These are phyloP conservation scores for Pseudochaenichthys georgianus DNA, from an alignment of 2,797 vertebrate species.

Conservation along the genomic window DNA sequence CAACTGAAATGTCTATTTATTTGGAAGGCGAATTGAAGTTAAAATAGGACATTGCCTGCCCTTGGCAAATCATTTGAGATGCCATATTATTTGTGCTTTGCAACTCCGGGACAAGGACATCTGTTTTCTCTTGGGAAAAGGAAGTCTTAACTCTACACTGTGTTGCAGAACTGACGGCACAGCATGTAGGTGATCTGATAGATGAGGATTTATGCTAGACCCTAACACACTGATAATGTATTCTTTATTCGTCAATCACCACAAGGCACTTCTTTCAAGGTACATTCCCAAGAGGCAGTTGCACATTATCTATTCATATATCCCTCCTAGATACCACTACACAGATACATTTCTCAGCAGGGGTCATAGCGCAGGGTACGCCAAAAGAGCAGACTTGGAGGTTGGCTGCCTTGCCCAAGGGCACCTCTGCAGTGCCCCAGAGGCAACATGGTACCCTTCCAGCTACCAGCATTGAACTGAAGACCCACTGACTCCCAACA, in stretches of 20 bases:
- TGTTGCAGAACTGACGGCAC: constrained; percentile 32
- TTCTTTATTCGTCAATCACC: background rate
- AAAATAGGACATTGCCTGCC: constrained; percentile 50
- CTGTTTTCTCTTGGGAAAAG: constrained; percentile 61
- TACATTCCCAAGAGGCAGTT: no score
- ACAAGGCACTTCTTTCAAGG: no score
- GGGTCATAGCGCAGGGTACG: no score
- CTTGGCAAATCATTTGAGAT: constrained; percentile 47
- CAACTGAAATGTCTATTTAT: constrained; percentile 23
- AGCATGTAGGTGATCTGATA: constrained; percentile 29
- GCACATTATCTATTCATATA: no score
- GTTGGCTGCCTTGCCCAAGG: no score
- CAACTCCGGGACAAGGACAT: constrained; percentile 64
- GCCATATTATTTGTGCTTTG: constrained; percentile 44
- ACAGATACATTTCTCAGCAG: no score
- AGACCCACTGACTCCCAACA: no score
- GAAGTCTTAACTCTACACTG: constrained; percentile 35
- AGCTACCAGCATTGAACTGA: no score
- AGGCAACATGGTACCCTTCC: no score
- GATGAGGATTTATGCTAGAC: constrained; percentile 32
- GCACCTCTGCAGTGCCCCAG: no score
- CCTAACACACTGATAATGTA: constrained; percentile 38
- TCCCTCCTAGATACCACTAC: no score
- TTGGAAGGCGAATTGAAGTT: constrained; percentile 38
- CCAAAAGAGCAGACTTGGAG: no score